Evolutionary conservation across 2,888 invertebrate genomes (phyloP), one percentile per base, ranked within the genome.

Genomic region (Hypomecis punctinalis): DNA sequence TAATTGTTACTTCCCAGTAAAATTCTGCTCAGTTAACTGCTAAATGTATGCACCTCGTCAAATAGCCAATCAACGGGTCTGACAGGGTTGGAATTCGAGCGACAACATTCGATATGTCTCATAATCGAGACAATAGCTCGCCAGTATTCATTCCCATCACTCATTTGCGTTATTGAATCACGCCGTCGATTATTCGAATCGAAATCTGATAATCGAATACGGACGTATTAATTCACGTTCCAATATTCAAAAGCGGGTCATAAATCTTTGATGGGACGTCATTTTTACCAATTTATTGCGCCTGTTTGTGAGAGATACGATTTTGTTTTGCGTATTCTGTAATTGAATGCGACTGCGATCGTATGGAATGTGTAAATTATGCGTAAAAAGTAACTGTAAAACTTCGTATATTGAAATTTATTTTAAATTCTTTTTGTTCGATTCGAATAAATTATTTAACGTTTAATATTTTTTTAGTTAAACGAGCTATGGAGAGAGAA

Each of bases 141-240:
- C 66, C 61, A 74, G 78, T 81, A 84, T 86, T 84, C 76, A 85
- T 85, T 82, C 54, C 39, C 45, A 35, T 80, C 80, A 62, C 75
- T 79, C 77, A 81, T 81, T 81, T 79, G 79, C 80, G 82, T 83
- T 83, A 86, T 88, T 86, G 79, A 86, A 90, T 88, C 81, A 82
- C 70, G 73, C 68, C 72, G 77, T 77, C 77, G 83, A 85, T 85
- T 84, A 78, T 78, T 76, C 74, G 74, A 81, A 81, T 78, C 80
- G 76, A 77, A 81, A 80, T 76, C 79, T 78, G 79, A 84, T 84
- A 86, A 85, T 84, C 81, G 82, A 79, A 81, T 79, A 79, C 78
- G 76, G 75, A 76, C 77, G 78, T 77, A 84, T 85, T 85, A 84
- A 88, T 84, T 80, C 78, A 74, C 76, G 76, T 74, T 76, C 70